Conservation (phyloP, 2,113 vertebrate species). For the Pantherophis guttatus region DNA sequence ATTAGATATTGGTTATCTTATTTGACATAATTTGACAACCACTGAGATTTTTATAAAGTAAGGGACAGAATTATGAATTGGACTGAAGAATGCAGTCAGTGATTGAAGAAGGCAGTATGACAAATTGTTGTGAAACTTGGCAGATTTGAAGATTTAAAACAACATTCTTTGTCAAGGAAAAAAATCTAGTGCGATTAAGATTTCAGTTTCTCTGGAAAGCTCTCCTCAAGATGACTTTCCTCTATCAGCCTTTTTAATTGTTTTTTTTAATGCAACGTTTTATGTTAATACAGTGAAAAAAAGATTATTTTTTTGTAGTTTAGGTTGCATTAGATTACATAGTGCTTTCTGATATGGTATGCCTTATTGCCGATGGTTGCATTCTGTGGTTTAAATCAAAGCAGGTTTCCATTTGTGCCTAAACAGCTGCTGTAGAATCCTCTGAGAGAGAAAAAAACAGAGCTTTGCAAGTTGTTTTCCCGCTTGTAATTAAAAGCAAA, state of each 20-base stretch:
- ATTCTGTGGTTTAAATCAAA: not conserved
- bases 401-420: not conserved
- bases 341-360: not conserved
- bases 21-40: constrained; percentile 17
- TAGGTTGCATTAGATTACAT: not conserved
- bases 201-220: constrained; percentile 33
- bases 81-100: constrained; percentile 53
- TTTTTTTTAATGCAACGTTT: not conserved
- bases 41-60: constrained; percentile 34
- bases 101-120: constrained; percentile 76
- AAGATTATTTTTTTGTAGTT: not conserved
- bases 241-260: not conserved
- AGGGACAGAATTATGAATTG: constrained; percentile 16
- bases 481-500: not conserved
- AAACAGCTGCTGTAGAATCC: constrained; percentile 2
- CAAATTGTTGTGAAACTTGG: constrained; percentile 72
- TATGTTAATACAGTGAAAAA: not conserved
- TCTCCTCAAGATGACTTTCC: not conserved
- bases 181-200: constrained; percentile 46
- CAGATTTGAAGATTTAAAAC: constrained; percentile 43
- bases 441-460: not conserved
- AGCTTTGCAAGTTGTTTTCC: not conserved
- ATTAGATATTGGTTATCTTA: not conserved
- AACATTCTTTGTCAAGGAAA: constrained; percentile 51
- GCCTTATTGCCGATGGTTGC: not conserved